Evolutionary conservation across 1,140 invertebrate species (phyloP), one percentile per base, ranked within the genome.

Genomic region (Batillaria attramentaria): DNA sequence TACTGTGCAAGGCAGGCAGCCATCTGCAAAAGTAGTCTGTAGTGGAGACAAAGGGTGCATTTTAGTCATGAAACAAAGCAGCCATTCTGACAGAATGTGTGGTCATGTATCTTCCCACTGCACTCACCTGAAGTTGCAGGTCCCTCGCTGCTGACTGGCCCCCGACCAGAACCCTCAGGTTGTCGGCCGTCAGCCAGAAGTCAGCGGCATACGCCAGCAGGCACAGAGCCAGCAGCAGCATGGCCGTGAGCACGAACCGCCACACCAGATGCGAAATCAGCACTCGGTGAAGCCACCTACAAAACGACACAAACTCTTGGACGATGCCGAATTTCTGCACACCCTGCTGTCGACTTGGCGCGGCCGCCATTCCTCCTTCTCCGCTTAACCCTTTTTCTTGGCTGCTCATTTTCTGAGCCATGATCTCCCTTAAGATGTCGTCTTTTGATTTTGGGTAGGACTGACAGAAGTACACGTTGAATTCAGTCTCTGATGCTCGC

Each of bases 381-480:
- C 68, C 24, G 41, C 72, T 42, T 8, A 69, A 57, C 10, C 69
- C 76, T 31, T 81, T 66, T 13, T 80, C 75, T 42, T 42, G 79
- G 20, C 79, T 81, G 46, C 82, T 86, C 78, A 84, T 84, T 78
- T 86, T 88, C 62, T 88, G 82, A 31, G 82, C 77, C 83, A 84
- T 87, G 72, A 89, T 85, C 74, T 89, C 85, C 4, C 81, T 83
- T 65, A 89, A 79, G 76, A 89, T 87, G 37, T 89, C 87, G 62
- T 89, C 85, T 75, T 80, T 87, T 6, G 81, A 79, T 46, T 86
- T 86, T 2, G 84, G 81, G 33, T 85, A 81, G 5, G 81, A 79
- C 43, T 84, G 83, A 54, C 83, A 83, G 80, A 86, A 89, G 13
- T 83, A 65, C 42, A 84, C 80, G 62, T 85, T 83, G 16, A 83